Conservation (phyloP, 2,113 vertebrate species). For the Eulemur macaco region DNA sequence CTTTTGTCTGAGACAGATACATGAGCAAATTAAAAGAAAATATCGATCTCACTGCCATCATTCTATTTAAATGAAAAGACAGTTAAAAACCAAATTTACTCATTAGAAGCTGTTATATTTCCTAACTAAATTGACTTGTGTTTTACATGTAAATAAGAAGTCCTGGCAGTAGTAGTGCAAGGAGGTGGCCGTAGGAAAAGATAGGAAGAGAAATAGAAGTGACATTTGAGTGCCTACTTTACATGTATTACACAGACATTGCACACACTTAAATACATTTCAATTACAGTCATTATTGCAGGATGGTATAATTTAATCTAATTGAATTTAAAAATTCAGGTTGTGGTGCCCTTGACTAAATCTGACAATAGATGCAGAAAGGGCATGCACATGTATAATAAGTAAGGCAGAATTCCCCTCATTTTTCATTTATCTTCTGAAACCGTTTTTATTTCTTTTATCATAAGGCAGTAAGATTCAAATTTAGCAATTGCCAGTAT, state of each 20-base stretch:
- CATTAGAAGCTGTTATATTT: background rate
- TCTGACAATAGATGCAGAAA: background rate
- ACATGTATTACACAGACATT: too few relatives aligned
- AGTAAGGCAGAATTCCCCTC: background rate
- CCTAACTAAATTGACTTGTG: background rate
- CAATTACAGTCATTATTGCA: background rate
- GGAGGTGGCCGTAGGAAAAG: background rate
- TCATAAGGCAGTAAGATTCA: background rate
- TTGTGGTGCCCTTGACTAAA: background rate
- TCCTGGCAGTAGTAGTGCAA: background rate
- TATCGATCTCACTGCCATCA: background rate
- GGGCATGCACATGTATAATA: background rate
- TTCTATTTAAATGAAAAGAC: background rate
- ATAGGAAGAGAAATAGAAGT: background rate
- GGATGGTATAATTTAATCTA: background rate
- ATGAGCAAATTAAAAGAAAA: background rate
- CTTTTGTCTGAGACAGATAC: background rate
- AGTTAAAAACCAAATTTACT: background rate
- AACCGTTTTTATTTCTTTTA: background rate
- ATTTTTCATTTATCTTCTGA: background rate
- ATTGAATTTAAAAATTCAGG: background rate
- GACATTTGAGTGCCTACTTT: background rate
- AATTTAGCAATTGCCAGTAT: background rate
- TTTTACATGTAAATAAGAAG: background rate
- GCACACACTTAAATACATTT: background rate